Evolutionary conservation across 2,888 invertebrate species (phyloP).

Genomic region (Protonemura montana): DNA sequence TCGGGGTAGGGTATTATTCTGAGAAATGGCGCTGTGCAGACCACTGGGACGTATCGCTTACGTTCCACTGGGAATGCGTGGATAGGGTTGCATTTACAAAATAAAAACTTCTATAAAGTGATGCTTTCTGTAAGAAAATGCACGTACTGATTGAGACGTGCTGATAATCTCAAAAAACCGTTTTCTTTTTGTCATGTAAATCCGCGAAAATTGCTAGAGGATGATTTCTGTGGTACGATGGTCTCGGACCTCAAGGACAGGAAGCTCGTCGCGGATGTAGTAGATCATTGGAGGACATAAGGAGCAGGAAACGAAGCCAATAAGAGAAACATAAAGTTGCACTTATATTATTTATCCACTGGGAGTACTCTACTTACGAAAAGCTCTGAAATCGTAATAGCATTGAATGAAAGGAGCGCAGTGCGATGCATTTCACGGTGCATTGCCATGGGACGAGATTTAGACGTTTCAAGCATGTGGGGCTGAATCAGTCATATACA

Average conservation of each 20-base stretch:
- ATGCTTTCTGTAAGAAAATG: no score
- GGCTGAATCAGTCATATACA: not conserved
- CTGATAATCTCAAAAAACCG: no score
- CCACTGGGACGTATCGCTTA: not conserved
- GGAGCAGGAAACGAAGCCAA: not conserved
- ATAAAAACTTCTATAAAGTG: no score
- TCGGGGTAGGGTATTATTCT: not conserved
- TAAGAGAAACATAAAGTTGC: constrained; percentile 5
- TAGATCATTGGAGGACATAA: not conserved
- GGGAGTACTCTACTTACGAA: not conserved
- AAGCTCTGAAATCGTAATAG: not conserved
- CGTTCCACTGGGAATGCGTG: no score
- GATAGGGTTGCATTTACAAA: no score
- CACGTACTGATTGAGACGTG: no score
- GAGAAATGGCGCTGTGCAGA: not conserved
- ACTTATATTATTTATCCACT: not conserved
- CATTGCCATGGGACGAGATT: not conserved
- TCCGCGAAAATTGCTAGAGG: no score
- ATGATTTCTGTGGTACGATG: no score
- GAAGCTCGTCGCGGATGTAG: not conserved
- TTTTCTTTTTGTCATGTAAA: no score
- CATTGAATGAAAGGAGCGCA: not conserved
- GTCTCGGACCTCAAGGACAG: no score
- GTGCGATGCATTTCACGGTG: not conserved
- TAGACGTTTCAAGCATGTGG: not conserved